Percentiles rank a stretch among this genome's conserved stretches.
Conservation (phyloP, 2,888 invertebrate genomes). For the Perdita meconis region DNA sequence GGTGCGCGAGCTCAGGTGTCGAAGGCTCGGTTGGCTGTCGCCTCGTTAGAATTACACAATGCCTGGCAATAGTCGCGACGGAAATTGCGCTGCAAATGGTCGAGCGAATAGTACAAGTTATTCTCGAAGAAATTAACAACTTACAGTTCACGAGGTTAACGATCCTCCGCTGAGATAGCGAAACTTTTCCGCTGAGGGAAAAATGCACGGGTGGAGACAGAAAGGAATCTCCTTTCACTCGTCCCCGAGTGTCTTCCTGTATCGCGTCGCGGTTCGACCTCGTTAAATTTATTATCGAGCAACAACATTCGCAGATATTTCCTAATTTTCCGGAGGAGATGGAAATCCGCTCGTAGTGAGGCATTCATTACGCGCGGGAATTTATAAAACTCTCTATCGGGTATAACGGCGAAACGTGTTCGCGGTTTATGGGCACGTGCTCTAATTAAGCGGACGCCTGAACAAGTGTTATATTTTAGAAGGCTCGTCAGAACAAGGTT, state of each 20-base stretch:
- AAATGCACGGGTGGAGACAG: background rate
- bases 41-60: background rate
- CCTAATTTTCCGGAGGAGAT: conserved; percentile 29
- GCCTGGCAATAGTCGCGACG: background rate
- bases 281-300: conserved; percentile 45
- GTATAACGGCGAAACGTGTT: conserved; percentile 49
- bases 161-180: background rate
- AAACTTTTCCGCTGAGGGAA: too few species aligned
- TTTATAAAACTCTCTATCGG: conserved; percentile 51
- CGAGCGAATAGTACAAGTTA: background rate
- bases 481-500: background rate
- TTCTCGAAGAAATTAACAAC: background rate
- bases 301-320: conserved; percentile 35
- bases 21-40: background rate
- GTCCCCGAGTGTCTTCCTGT: conserved; percentile 4
- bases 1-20: background rate
- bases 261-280: conserved; percentile 3
- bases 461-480: conserved; percentile 1
- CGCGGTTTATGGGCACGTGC: conserved; percentile 33
- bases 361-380: conserved; percentile 38
- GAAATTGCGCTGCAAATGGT: too few species aligned
- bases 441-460: conserved; percentile 41
- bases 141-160: conserved; percentile 3
- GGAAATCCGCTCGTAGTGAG: background rate
- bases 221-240: background rate